Base-by-base conservation (phyloP, 2,113 vertebrate genomes). In the Morone chrysops region DNA sequence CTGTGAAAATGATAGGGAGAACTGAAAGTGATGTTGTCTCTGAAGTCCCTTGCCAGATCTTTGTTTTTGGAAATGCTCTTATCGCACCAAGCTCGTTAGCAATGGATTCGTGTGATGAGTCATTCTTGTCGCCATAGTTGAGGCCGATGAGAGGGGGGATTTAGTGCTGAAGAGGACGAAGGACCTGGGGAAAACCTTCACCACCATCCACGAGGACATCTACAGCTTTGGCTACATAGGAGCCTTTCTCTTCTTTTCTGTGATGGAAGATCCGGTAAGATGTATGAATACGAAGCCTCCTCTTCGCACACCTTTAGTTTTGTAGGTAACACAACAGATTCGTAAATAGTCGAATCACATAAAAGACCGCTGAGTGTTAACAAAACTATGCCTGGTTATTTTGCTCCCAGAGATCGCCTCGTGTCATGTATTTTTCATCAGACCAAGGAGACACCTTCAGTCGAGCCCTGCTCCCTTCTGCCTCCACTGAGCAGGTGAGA, bases 161-260 rank as follows among this genome's bases (percentile, higher is more conserved):
- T 65, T 96, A 45, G 53, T 90, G 36, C 87, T 96, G 63, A 96
- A 93, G 88, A 94, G 92, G 78, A 96, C 95, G 0, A 82, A 82
- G 14, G 95, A 96, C 79, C 86, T 96, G 60, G 96, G 96, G 16
- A 89, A 85, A 41, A 95, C 89, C 11, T 96, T 95, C 85, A 90
- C 86, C 72, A 93, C 78, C 2, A 93, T 96, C 56, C 92, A 94
- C 0, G 83, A 94, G 56, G 94, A 95, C 81, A 89, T 96, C 89
- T 96, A 85, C 88, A 94, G 94, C 16, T 96, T 96, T 0, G 96
- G 96, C 61, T 96, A 95, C 88, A 95, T 96, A 0, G 95, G 96
- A 43, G 90, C 93, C 0, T 96, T 96, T 67, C 91, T 96, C 60
- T 96, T 96, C 87, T 95, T 95, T 70, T 96, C 96, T 0, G 94